A percentile compares a stretch with the other conserved stretches of the same genome.
Evolutionary conservation across 92 coral and sea anemone genomes (phyloP).

Genomic region (Porites evermanni): DNA sequence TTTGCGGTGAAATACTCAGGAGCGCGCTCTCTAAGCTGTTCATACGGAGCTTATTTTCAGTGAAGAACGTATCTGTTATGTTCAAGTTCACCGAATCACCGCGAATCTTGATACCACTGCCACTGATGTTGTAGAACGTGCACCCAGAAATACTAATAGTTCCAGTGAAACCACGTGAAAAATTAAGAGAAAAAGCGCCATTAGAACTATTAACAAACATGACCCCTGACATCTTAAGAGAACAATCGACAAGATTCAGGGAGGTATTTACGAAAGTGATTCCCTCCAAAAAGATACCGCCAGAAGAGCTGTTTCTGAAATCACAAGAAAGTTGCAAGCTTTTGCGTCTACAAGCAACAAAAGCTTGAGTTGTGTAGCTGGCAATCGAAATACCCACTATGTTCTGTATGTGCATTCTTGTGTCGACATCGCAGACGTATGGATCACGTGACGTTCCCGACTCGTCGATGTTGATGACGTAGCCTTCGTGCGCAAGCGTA

Average conservation of each 20-base stretch:
- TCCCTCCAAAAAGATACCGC: no score
- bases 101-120: not conserved
- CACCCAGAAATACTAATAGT: slow-evolving; percentile 7
- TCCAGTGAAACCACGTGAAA: not conserved
- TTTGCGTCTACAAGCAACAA: slow-evolving; percentile 7
- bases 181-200: no score
- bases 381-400: not conserved
- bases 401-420: not conserved
- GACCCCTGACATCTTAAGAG: no score
- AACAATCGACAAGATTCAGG: no score
- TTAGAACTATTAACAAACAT: no score
- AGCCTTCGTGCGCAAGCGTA: not conserved
- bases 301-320: not conserved
- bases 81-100: slow-evolving; percentile 9
- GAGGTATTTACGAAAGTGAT: no score
- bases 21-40: not conserved
- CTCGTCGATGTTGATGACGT: slow-evolving; percentile 40
- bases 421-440: slow-evolving; percentile 14
- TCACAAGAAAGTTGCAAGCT: slow-evolving; percentile 9
- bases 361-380: not conserved
- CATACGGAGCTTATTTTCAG: slow-evolving; percentile 1
- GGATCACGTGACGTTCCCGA: slow-evolving; percentile 38
- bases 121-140: slow-evolving; percentile 14
- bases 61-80: slow-evolving; percentile 2
- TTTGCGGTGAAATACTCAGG: not conserved